Evolutionary conservation across 2,113 vertebrate species (phyloP).

Genomic region (Paradoxurus hermaphroditus): DNA sequence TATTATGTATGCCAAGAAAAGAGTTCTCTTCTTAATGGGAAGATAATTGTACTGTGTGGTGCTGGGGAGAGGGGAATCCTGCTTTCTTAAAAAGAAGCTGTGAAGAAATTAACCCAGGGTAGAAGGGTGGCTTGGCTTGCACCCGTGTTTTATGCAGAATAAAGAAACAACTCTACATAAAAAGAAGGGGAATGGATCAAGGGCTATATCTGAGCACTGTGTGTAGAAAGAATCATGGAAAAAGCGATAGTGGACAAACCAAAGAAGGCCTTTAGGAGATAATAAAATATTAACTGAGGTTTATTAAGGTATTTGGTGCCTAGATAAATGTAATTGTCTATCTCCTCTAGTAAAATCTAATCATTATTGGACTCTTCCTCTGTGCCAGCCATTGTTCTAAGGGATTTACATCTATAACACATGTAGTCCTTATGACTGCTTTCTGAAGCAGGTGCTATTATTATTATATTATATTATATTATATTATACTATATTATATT

Average conservation of each 20-base stretch:
- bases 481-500: neutral
- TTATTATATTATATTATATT: neutral
- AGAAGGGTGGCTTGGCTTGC: neutral
- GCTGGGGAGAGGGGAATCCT: neutral
- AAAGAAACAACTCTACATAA: neutral
- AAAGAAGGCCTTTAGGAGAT: neutral
- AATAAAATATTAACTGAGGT: neutral
- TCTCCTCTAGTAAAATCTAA: neutral
- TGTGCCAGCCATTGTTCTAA: neutral
- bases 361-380: neutral
- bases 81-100: neutral
- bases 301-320: neutral
- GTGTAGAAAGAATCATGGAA: neutral
- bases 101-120: neutral
- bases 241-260: neutral
- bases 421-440: neutral
- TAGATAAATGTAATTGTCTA: constrained; percentile 3
- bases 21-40: neutral
- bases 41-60: neutral
- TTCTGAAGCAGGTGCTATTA: neutral
- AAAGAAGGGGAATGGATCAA: neutral
- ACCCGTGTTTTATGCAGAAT: neutral
- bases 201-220: neutral
- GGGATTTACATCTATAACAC: neutral
- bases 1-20: neutral